phyloP scores from a whole-genome alignment of 2,888 invertebrate species.

The Calameuta idolon region DNA sequence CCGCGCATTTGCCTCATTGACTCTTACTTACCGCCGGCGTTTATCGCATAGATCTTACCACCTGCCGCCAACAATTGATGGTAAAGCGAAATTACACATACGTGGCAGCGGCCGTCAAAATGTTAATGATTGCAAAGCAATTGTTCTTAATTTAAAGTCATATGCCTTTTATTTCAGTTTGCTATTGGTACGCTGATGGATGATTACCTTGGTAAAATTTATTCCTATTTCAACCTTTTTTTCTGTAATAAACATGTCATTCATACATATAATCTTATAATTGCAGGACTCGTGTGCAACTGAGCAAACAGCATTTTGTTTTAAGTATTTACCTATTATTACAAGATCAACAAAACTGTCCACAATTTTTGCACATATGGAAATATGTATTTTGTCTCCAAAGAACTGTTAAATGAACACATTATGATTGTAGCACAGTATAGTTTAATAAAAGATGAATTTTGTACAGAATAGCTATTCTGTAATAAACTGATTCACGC shows the following conservation, averaged over 20 bases:
- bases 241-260: neutral
- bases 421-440: neutral
- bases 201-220: slow-evolving; percentile 88
- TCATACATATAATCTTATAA: slow-evolving; percentile 3
- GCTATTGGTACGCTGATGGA: slow-evolving; percentile 99
- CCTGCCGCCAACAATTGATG: too few species aligned
- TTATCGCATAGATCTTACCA: too few species aligned
- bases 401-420: neutral
- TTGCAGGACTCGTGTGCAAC: slow-evolving; percentile 53
- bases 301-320: slow-evolving; percentile 24
- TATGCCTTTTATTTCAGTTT: slow-evolving; percentile 78
- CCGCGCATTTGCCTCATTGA: too few species aligned
- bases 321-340: neutral
- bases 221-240: slow-evolving; percentile 46
- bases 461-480: neutral
- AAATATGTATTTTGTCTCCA: neutral
- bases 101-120: too few species aligned
- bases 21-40: too few species aligned
- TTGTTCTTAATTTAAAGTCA: neutral
- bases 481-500: neutral
- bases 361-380: neutral
- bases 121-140: slow-evolving; percentile 1
- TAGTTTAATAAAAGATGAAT: neutral
- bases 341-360: neutral
- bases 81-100: too few species aligned